Conservation (phyloP, 2,888 invertebrate genomes). For the Tenthredo amoena region DNA sequence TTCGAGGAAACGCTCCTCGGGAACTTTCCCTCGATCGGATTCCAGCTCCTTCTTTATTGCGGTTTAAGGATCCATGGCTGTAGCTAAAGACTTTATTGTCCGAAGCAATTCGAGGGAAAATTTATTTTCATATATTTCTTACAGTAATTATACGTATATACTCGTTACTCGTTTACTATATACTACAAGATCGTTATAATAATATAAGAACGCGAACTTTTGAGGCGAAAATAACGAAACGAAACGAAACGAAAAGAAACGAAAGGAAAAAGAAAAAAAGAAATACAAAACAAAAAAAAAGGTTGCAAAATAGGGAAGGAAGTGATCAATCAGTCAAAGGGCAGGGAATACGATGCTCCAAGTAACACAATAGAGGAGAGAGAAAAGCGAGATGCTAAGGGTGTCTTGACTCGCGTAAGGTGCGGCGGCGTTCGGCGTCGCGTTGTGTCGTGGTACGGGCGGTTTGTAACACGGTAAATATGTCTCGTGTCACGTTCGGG, state of each 20-base stretch:
- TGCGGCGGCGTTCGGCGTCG: not conserved
- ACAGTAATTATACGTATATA: not conserved
- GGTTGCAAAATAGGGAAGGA: not conserved
- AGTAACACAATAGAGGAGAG: slow-evolving; percentile 27
- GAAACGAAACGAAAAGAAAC: not conserved
- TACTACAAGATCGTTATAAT: not conserved
- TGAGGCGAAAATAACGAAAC: not conserved
- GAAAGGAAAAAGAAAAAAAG: not conserved
- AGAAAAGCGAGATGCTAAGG: not conserved
- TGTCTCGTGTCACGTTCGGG: slow-evolving; percentile 34
- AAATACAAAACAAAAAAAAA: no score
- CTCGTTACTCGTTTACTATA: not conserved
- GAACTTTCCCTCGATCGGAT: slow-evolving; percentile 5
- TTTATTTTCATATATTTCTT: not conserved
- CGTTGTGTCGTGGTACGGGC: not conserved
- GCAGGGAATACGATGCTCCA: not conserved
- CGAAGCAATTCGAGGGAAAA: not conserved
- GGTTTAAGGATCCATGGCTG: not conserved
- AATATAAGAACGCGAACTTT: not conserved
- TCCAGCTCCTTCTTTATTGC: not conserved
- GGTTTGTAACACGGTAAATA: slow-evolving; percentile 33
- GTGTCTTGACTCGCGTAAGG: slow-evolving; percentile 5
- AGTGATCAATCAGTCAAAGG: slow-evolving; percentile 35
- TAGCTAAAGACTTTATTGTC: not conserved
- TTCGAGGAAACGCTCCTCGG: not conserved